phyloP scores from a whole-genome alignment of 2,113 vertebrate species.

The Solenodon paradoxus region DNA sequence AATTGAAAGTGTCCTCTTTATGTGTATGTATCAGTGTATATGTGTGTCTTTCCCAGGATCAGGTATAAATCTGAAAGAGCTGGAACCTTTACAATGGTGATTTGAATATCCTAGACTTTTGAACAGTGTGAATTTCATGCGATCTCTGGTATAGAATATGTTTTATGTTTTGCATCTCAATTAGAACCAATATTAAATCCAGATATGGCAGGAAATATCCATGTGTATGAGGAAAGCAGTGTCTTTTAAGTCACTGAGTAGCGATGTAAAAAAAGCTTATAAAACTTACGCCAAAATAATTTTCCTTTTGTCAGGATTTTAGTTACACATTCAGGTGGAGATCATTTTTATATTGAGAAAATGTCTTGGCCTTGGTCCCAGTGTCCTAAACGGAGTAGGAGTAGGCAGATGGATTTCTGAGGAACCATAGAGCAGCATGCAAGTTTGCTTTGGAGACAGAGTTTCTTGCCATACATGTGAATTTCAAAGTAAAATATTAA shows the following conservation, averaged over 20 bases:
- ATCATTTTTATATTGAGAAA: slow-evolving; percentile 42
- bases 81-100: not conserved
- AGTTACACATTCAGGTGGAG: slow-evolving; percentile 49
- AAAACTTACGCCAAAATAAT: slow-evolving; percentile 30
- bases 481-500: slow-evolving; percentile 71
- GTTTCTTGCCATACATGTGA: not conserved
- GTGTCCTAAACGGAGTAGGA: not conserved
- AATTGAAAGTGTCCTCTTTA: not conserved
- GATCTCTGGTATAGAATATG: slow-evolving; percentile 37
- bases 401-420: not conserved
- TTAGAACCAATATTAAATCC: slow-evolving; percentile 47
- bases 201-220: slow-evolving; percentile 34
- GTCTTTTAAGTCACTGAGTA: slow-evolving; percentile 38
- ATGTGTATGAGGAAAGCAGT: slow-evolving; percentile 27
- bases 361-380: not conserved
- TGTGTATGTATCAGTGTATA: not conserved
- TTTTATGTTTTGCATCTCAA: slow-evolving; percentile 30
- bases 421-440: slow-evolving; percentile 9
- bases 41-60: not conserved
- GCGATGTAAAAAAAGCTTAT: not conserved
- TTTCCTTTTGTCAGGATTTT: slow-evolving; percentile 39
- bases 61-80: not conserved
- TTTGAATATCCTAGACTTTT: slow-evolving; percentile 57
- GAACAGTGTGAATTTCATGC: slow-evolving; percentile 63
- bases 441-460: slow-evolving; percentile 53